These are phyloP conservation scores for Acanthiza pusilla DNA, from an alignment of 2,797 vertebrate genomes.

Conservation along the genomic window DNA sequence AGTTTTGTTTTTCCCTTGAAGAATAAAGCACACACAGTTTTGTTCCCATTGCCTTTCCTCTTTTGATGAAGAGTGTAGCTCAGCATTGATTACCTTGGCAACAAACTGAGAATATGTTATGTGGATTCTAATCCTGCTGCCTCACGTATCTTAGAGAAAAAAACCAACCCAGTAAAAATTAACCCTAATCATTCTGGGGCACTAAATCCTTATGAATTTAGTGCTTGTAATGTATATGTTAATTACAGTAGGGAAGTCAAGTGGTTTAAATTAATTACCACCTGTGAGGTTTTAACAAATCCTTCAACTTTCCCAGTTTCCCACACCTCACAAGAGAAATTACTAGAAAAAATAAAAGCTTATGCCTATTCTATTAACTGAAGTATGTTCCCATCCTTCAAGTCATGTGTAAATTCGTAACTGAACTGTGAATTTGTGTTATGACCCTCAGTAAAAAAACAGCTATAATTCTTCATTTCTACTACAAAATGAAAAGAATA, in stretches of 20 bases:
- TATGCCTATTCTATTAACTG: background rate
- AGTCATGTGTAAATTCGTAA: background rate
- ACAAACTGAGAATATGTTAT: background rate
- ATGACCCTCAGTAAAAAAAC: accelerated
- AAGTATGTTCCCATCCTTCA: background rate
- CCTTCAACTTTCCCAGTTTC: background rate
- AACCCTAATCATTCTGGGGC: background rate
- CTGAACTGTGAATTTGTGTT: background rate
- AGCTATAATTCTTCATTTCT: background rate
- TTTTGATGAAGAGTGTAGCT: background rate
- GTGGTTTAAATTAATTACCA: background rate
- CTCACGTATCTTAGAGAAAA: background rate
- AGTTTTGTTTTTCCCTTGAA: background rate
- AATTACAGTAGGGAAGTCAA: background rate
- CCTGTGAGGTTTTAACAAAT: background rate
- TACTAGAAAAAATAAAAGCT: background rate
- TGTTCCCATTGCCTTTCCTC: background rate
- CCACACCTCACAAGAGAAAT: background rate
- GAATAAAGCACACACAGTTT: background rate
- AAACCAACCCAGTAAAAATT: background rate
- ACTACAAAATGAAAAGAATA: background rate
- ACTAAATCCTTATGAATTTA: background rate
- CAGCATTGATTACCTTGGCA: background rate
- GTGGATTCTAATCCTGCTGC: background rate
- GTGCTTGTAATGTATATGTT: background rate